phyloP scores from a whole-genome alignment of 2,113 vertebrate species.

The Seriola aureovittata region DNA sequence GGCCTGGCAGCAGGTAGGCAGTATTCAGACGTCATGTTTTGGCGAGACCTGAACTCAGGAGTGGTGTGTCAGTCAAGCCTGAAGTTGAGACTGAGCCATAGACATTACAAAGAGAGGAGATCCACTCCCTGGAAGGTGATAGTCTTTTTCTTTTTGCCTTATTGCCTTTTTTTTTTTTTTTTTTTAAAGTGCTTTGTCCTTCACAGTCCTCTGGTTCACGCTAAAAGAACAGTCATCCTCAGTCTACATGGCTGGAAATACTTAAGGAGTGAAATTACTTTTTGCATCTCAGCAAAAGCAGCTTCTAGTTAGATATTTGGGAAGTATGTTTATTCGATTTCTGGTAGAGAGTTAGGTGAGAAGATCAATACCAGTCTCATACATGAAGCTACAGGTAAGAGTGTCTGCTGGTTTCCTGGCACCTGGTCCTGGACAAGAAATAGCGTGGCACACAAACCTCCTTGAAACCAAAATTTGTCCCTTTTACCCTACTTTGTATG shows the following conservation, averaged over 20 bases:
- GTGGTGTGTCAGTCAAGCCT: conserved; percentile 43
- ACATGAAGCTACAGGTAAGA: neutral
- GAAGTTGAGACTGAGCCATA: conserved; percentile 35
- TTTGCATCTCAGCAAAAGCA: neutral
- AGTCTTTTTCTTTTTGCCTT: neutral
- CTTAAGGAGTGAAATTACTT: neutral
- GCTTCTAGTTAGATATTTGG: neutral
- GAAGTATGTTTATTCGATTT: neutral
- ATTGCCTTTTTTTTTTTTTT: neutral
- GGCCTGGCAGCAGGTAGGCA: conserved; percentile 27
- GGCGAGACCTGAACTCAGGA: conserved; percentile 47
- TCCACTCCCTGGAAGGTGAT: conserved; percentile 16
- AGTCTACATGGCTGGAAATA: neutral
- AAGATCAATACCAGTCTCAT: neutral
- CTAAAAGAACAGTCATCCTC: neutral
- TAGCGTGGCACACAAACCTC: neutral
- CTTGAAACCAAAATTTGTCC: neutral
- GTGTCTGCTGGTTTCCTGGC: neutral
- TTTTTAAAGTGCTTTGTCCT: neutral
- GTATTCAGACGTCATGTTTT: conserved; percentile 47
- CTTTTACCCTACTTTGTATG: neutral
- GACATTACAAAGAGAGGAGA: conserved; percentile 23
- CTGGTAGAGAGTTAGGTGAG: neutral
- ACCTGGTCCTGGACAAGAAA: neutral
- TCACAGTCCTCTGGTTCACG: neutral